Base-by-base conservation (phyloP, 2,113 vertebrate genomes). In the Oceanodroma tethys region DNA sequence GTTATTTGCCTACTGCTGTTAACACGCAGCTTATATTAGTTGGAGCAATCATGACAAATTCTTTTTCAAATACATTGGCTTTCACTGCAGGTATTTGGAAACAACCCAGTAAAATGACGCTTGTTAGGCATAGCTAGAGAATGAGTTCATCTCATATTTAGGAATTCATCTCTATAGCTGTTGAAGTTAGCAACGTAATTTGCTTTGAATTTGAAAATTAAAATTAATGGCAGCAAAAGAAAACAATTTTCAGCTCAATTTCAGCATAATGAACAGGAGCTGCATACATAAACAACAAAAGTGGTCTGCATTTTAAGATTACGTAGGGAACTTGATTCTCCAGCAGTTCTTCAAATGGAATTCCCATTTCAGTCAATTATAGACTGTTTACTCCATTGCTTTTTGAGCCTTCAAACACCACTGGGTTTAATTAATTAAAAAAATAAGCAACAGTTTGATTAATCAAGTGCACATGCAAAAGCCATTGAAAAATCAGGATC, bases 351-450 rank as follows among this genome's bases (percentile, higher is more conserved):
- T 56, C 67, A 91, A 81, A 94, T 4, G 6, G 56, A 95, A 95
- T 91, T 96, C 93, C 88, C 95, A 95, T 92, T 96, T 95, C 94
- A 95, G 86, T 89, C 95, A 95, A 91, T 97, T 95, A 95, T 16
- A 71, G 68, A 76, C 58, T 81, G 42, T 81, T 93, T 86, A 94
- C 60, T 91, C 68, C 75, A 75, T 58, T 81, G 60, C 52, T 79
- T 86, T 88, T 96, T 68, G 22, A 93, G 87, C 53, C 68, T 92
- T 95, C 76, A 88, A 93, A 86, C 73, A 89, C 36, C 68, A 75
- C 56, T 65, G 86, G 16, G 5, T 93, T 93, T 95, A 93, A 93
- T 86, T 93, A 95, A 93, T 95, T 88, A 95, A 93, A 91, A 60
- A 95, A 93, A 93, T 72, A 87, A 73, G 66, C 56, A 92, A 74